Evolutionary conservation across 1,140 invertebrate genomes (phyloP), one percentile per base, ranked within the genome.

Genomic region (Prorops nasuta): DNA sequence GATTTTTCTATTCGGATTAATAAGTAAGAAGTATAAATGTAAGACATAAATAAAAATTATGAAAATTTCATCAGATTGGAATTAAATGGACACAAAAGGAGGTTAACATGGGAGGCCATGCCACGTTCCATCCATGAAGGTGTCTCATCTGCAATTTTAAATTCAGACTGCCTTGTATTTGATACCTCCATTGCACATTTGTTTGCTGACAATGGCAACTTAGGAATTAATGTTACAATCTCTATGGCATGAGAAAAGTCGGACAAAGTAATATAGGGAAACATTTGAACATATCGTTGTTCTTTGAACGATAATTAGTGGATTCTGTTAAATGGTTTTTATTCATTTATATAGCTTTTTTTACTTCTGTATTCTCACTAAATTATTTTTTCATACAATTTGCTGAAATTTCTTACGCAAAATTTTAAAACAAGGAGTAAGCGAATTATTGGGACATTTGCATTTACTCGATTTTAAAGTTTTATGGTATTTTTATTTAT

Each of bases 201-300:
- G 34, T 99, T 99, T 83, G 94, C 97, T 15, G 97, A 99, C 72
- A 98, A 98, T 79, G 97, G 96, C 4, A 99, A 99, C 80, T 83
- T 99, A 47, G 97, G 96, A 57, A 99, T 99, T 60, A 99, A 99
- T 81, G 98, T 99, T 53, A 98, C 97, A 66, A 99, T 99, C 75
- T 94, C 91, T 50, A 87, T 91, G 83, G 88, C 89, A 76, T 89
- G 78, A 76, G 66, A 58, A 54, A 74, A 73, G 41, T 41, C 58
- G 38, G 56, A 63, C 44, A 63, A 58, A 53, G 35, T 46, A 37
- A 46, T 59, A 34, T 63, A n/a, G n/a, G 43, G 59, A 58, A 56
- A 36, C 38, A 44, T 39, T 39, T 40, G 35, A 45, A 38, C 36
- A 56, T 61, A 51, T 44, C 46, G 51, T 34, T 8, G 6, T 20